These are phyloP conservation scores for Bombycilla garrulus DNA, from an alignment of 2,113 vertebrate species.

Conservation along the genomic window DNA sequence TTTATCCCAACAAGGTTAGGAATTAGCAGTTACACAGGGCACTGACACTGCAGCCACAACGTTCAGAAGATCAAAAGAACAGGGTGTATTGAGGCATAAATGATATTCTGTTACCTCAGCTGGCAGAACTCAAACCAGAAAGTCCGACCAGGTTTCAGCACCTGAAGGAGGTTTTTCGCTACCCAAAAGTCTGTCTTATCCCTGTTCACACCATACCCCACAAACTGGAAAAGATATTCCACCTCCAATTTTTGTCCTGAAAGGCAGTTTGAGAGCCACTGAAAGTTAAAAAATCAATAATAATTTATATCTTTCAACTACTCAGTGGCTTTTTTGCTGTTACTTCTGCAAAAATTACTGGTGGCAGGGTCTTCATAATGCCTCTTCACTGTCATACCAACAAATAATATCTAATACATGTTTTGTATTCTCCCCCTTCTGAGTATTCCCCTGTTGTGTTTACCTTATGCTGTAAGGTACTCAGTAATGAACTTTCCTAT, in stretches of 20 bases:
- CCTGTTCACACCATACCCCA: not conserved
- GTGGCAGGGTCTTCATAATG: not conserved
- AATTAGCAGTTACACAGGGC: not conserved
- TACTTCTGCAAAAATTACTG: not conserved
- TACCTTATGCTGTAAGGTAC: rapidly evolving
- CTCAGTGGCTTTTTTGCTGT: not conserved
- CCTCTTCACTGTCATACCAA: not conserved
- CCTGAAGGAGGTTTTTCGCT: not conserved
- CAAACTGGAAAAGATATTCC: not conserved
- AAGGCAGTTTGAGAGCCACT: not conserved
- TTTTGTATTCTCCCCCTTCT: not conserved
- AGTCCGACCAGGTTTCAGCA: not conserved
- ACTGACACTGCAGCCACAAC: not conserved
- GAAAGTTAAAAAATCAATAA: not conserved
- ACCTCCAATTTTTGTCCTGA: not conserved
- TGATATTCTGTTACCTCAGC: not conserved
- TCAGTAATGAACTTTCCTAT: not conserved
- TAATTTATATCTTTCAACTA: rapidly evolving
- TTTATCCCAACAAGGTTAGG: rapidly evolving
- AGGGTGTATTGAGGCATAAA: not conserved
- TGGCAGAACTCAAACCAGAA: not conserved
- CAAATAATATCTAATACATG: not conserved
- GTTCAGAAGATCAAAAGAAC: not conserved
- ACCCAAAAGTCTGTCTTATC: not conserved
- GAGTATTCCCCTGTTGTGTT: rapidly evolving